Conservation (phyloP, 2,888 invertebrate species). For the Anthoptus insignis region DNA sequence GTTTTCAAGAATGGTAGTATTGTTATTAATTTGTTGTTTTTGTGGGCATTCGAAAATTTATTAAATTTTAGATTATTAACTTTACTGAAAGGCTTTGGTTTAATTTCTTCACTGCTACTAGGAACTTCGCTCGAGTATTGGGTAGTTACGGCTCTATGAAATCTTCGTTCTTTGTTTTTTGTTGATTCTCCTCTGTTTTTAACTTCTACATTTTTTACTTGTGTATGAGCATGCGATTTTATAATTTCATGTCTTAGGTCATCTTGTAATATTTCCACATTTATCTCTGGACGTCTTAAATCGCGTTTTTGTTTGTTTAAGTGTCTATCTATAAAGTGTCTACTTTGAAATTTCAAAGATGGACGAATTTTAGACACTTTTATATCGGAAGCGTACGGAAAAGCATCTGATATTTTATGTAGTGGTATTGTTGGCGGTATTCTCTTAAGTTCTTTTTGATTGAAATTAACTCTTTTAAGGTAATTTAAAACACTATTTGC, state of each 20-base stretch:
- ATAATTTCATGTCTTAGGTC: slow-evolving; percentile 65
- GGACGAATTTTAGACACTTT: slow-evolving; percentile 63
- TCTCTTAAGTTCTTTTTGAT: slow-evolving; percentile 60
- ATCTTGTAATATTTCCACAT: slow-evolving; percentile 71
- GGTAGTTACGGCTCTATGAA: slow-evolving; percentile 59
- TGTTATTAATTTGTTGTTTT: slow-evolving; percentile 57
- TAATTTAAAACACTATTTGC: slow-evolving; percentile 75
- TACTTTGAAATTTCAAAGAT: slow-evolving; percentile 62
- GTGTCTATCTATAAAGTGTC: slow-evolving; percentile 59
- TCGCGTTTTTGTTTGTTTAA: slow-evolving; percentile 59
- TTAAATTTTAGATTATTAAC: slow-evolving; percentile 46
- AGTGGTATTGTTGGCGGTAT: slow-evolving; percentile 68
- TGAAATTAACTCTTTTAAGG: slow-evolving; percentile 68
- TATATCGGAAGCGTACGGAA: slow-evolving; percentile 71
- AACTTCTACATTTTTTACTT: slow-evolving; percentile 66
- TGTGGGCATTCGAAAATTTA: slow-evolving; percentile 49
- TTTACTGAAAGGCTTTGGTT: slow-evolving; percentile 50
- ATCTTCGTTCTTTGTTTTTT: slow-evolving; percentile 55
- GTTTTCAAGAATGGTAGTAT: slow-evolving; percentile 73
- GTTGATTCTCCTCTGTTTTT: slow-evolving; percentile 61
- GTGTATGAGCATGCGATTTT: slow-evolving; percentile 62
- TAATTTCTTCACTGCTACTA: slow-evolving; percentile 46
- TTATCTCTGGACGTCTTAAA: slow-evolving; percentile 60
- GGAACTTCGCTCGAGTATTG: slow-evolving; percentile 50
- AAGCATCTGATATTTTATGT: slow-evolving; percentile 65